Conservation (phyloP, 1,140 invertebrate species). For the Orchestia grillus region DNA sequence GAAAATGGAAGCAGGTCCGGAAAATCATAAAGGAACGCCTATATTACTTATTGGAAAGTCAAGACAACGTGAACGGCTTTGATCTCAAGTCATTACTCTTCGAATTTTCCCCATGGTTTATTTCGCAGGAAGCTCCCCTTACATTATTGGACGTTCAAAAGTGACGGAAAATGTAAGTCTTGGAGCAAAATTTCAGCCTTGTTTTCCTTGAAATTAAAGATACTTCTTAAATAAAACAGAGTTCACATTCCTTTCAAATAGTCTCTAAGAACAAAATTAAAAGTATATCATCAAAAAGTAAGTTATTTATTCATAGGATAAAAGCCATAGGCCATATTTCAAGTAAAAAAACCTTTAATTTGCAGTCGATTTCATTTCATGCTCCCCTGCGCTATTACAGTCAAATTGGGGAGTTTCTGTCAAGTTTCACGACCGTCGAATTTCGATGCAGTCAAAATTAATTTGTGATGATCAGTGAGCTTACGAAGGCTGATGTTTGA, state of each 20-base stretch:
- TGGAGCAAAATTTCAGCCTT: background rate
- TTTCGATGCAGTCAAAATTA: background rate
- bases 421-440: background rate
- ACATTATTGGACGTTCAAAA: constrained; percentile 53
- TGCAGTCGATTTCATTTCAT: background rate
- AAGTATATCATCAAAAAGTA: background rate
- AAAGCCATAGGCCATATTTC: background rate
- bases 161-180: constrained; percentile 49
- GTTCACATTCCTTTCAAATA: background rate
- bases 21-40: constrained; percentile 56
- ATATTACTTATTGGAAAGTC: constrained; percentile 57
- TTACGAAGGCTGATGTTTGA: background rate
- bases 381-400: background rate
- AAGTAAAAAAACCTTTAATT: background rate
- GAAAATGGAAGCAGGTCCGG: constrained; percentile 32
- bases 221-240: background rate
- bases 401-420: background rate
- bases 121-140: constrained; percentile 40
- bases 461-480: background rate
- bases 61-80: constrained; percentile 56
- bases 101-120: constrained; percentile 51
- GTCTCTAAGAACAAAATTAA: background rate
- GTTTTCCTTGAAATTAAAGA: background rate
- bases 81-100: constrained; percentile 56
- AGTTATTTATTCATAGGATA: background rate